Conservation (phyloP, 2,113 vertebrate species). For the Azemiops feae region DNA sequence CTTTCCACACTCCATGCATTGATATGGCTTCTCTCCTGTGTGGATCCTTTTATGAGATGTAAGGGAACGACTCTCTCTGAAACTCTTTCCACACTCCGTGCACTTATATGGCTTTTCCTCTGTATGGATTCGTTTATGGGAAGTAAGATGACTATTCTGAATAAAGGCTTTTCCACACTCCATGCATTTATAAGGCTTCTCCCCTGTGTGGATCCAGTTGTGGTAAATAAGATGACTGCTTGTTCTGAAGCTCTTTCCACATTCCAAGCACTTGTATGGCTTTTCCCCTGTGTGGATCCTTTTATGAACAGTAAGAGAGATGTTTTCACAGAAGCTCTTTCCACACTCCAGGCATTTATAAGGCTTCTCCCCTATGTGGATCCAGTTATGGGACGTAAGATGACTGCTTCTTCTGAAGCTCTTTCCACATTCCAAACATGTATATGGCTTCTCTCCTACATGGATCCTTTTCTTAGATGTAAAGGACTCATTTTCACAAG, state of each 20-base stretch:
- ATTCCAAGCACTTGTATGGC: background rate
- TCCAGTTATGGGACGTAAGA: background rate
- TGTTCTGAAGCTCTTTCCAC: background rate
- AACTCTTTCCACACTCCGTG: background rate
- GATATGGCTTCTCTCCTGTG: background rate
- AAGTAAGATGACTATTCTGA: background rate
- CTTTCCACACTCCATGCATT: background rate
- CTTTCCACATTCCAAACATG: background rate
- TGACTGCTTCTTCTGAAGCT: background rate
- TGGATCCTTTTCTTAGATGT: background rate
- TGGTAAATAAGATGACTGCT: background rate
- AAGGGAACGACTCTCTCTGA: background rate
- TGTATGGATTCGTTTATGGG: background rate
- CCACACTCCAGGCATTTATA: background rate
- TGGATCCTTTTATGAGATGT: background rate
- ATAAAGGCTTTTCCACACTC: background rate
- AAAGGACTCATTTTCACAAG: background rate
- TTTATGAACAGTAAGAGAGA: background rate
- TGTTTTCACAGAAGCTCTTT: background rate
- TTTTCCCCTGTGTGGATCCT: background rate
- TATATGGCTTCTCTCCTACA: background rate
- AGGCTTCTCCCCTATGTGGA: background rate
- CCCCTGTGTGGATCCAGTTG: background rate
- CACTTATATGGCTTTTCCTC: background rate
- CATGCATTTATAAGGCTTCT: background rate